Evolutionary conservation across 1,140 invertebrate genomes (phyloP).

Genomic region (Drosophila suzukii): DNA sequence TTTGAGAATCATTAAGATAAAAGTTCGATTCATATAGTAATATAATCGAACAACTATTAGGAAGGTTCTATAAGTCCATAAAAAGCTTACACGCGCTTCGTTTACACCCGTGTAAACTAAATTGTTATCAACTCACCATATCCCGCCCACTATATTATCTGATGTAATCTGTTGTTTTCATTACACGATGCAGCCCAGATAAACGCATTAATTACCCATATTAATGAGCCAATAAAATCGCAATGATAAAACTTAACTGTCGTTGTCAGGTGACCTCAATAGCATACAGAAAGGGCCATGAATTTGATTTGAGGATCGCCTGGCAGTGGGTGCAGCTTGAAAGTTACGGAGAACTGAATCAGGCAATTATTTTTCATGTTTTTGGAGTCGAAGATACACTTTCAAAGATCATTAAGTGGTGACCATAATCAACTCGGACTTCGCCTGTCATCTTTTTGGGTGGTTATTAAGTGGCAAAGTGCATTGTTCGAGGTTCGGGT

Average conservation of each 20-base stretch:
- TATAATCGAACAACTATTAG: not conserved
- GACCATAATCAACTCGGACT: constrained; percentile 22
- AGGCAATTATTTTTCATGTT: not conserved
- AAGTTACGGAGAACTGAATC: not conserved
- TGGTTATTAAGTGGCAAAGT: constrained; percentile 67
- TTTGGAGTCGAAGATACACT: no score
- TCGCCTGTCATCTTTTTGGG: constrained; percentile 28
- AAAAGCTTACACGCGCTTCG: not conserved
- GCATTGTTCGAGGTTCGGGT: constrained; percentile 53
- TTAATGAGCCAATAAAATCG: constrained; percentile 63
- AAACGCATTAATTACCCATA: constrained; percentile 71
- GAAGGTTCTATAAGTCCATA: not conserved
- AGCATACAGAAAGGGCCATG: constrained; percentile 46
- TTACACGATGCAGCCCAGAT: constrained; percentile 54
- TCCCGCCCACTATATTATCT: constrained; percentile 38
- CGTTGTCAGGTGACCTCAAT: constrained; percentile 67
- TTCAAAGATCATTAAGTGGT: constrained; percentile 29
- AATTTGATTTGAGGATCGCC: constrained; percentile 64
- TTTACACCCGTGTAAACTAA: constrained; percentile 8
- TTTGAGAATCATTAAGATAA: no score
- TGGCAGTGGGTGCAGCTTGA: constrained; percentile 19
- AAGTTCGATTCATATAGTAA: no score
- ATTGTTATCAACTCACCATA: constrained; percentile 21
- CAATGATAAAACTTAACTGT: constrained; percentile 52
- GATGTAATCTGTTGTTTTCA: constrained; percentile 74